Percentiles rank a stretch among this genome's conserved stretches.
Evolutionary conservation across 1,140 invertebrate species (phyloP).

Genomic region (Protaetia brevitarsis): DNA sequence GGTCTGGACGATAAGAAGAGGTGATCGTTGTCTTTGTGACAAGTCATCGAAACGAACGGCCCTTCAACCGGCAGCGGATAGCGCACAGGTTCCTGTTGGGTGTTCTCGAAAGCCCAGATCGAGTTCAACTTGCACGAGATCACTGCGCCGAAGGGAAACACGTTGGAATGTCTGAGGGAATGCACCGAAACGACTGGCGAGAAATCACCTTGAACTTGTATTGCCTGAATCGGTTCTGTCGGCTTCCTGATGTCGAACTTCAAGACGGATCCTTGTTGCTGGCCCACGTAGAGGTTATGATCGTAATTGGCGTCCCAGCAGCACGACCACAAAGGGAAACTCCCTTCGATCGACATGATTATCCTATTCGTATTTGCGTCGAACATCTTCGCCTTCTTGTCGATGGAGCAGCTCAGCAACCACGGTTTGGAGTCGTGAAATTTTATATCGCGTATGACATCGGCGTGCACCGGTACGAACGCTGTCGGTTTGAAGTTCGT

Average conservation of each 20-base stretch:
- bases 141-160: slow-evolving; percentile 61
- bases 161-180: slow-evolving; percentile 48
- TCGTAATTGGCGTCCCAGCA: slow-evolving; percentile 69
- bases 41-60: slow-evolving; percentile 67
- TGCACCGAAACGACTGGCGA: slow-evolving; percentile 60
- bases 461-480: slow-evolving; percentile 65
- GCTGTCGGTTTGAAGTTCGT: slow-evolving; percentile 57
- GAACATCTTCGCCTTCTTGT: slow-evolving; percentile 68
- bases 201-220: slow-evolving; percentile 51
- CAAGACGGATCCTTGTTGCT: slow-evolving; percentile 62
- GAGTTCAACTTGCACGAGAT: slow-evolving; percentile 73
- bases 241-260: slow-evolving; percentile 74
- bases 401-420: slow-evolving; percentile 74
- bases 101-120: slow-evolving; percentile 64
- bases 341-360: slow-evolving; percentile 47
- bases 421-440: slow-evolving; percentile 67
- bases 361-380: slow-evolving; percentile 50
- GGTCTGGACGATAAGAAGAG: slow-evolving; percentile 62
- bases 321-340: slow-evolving; percentile 74
- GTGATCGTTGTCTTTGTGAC: slow-evolving; percentile 63
- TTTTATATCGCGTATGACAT: slow-evolving; percentile 71
- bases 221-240: slow-evolving; percentile 45
- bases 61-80: slow-evolving; percentile 67
- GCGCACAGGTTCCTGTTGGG: slow-evolving; percentile 44
- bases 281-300: slow-evolving; percentile 71